Evolutionary conservation across 2,888 invertebrate genomes (phyloP), one percentile per base, ranked within the genome.

Genomic region (Sturmia bella): DNA sequence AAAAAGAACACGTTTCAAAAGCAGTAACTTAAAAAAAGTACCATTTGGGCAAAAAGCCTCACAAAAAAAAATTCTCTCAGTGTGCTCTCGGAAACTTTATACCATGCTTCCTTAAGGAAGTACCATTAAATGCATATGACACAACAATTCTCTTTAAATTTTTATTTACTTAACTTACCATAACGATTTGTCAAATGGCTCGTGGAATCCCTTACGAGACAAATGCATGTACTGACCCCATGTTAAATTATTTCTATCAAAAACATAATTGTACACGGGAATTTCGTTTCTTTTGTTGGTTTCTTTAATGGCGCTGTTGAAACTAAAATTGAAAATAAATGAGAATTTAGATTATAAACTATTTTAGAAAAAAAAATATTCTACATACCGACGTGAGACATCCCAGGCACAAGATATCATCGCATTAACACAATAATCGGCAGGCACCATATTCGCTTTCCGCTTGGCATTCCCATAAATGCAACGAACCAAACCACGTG

Each of bases 341-440:
- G 3, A 1, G 32, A 32, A 32, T 9, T 32, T 7, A 3, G 13
- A 1, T 9, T 19, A 21, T 39, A 6, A n/a, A 21, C 19, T n/a
- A 13, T 39, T 0, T 39, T 11, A 2, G 2, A 0, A 13, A 1
- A 27, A 6, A 15, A 5, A 0, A 39, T 11, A 5, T 2, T 1
- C 11, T 19, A 19, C 13, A n/a, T 4, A 91, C 91, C 90, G 89
- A 84, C 88, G 87, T 73, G 89, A 86, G 54, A 91, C 88, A 85
- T 91, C 91, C 91, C 91, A 91, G 68, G 90, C 91, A 85, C 87
- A 85, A 39, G 91, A 89, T 87, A 91, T 91, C 87, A 91, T 90
- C 70, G 91, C 91, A 88, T 91, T 91, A 75, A 91, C 90, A 87
- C 91, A 91, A 85, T 91, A 91, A 88, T 91, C 91, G 76, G 88